Conservation (phyloP, 2,888 invertebrate species). For the Frankliniella intonsa region DNA sequence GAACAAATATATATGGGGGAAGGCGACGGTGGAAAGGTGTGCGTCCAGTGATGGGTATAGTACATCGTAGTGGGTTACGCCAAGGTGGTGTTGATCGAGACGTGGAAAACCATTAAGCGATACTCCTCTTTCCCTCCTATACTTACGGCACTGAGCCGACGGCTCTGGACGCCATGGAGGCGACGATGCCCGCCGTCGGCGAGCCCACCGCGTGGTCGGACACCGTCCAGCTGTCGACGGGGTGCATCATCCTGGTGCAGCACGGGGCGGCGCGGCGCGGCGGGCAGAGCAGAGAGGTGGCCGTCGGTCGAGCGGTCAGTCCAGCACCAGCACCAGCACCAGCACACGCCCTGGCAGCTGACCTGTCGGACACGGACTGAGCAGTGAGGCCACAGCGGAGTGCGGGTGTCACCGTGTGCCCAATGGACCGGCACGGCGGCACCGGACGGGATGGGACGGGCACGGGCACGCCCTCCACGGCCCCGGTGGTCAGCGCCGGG, state of each 20-base stretch:
- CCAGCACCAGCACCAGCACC: background rate
- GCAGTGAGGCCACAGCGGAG: conserved; percentile 33
- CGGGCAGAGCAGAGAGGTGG: background rate
- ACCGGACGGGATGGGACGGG: no score
- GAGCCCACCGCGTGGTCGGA: conserved; percentile 30
- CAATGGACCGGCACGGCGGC: conserved; percentile 5
- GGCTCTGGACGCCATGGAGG: background rate
- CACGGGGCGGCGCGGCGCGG: conserved; percentile 27
- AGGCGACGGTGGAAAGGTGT: no score
- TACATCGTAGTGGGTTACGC: no score
- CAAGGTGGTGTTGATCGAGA: no score
- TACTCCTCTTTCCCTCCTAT: background rate
- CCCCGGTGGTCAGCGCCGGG: no score
- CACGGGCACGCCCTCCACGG: no score
- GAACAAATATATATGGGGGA: no score
- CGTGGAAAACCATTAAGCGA: no score
- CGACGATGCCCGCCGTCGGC: conserved; percentile 25
- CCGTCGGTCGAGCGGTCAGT: background rate
- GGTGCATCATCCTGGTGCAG: conserved; percentile 29
- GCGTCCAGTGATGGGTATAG: no score
- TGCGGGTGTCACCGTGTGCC: conserved; percentile 31
- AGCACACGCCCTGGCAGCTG: background rate
- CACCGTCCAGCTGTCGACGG: conserved; percentile 31
- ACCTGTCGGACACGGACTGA: background rate
- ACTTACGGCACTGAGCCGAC: background rate